phyloP scores from a whole-genome alignment of 2,888 invertebrate species.

The Cistogaster globosa region DNA sequence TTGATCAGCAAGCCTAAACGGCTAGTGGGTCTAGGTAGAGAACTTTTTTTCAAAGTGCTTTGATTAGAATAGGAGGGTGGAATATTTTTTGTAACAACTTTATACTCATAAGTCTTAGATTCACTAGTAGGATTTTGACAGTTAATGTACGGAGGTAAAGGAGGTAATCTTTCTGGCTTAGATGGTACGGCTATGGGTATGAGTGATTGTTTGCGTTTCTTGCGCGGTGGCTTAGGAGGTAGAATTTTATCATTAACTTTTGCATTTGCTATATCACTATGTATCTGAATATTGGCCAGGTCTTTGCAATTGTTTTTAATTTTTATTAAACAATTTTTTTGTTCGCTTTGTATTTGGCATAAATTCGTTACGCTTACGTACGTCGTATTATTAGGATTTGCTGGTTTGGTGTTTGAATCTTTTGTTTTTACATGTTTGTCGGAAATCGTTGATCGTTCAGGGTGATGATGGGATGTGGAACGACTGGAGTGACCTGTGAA shows the following conservation, averaged over 20 bases:
- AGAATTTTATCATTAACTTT: constrained; percentile 46
- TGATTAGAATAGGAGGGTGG: constrained; percentile 79
- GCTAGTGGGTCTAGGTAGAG: constrained; percentile 68
- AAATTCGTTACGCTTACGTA: constrained; percentile 83
- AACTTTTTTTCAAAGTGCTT: constrained; percentile 77
- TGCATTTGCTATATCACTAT: constrained; percentile 48
- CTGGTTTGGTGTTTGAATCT: constrained; percentile 67
- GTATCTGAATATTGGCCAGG: constrained; percentile 25
- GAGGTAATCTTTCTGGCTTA: constrained; percentile 54
- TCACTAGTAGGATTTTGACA: constrained; percentile 17
- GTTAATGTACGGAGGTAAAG: constrained; percentile 53
- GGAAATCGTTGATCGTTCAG: constrained; percentile 58
- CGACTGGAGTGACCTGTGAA: constrained; percentile 80
- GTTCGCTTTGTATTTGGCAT: constrained; percentile 75
- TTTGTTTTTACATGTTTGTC: constrained; percentile 69
- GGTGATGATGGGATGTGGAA: constrained; percentile 75
- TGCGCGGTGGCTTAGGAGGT: constrained; percentile 75
- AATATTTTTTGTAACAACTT: constrained; percentile 77
- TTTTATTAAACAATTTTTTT: constrained; percentile 50
- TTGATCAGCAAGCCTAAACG: constrained; percentile 67
- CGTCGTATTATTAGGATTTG: constrained; percentile 77
- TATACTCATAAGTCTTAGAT: constrained; percentile 77
- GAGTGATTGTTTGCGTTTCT: constrained; percentile 80
- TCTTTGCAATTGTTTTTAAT: constrained; percentile 7
- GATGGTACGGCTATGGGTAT: constrained; percentile 77